Percentiles rank a stretch among this genome's conserved stretches.
Evolutionary conservation across 2,888 invertebrate species (phyloP).

Genomic region (Drosophila algonquin): DNA sequence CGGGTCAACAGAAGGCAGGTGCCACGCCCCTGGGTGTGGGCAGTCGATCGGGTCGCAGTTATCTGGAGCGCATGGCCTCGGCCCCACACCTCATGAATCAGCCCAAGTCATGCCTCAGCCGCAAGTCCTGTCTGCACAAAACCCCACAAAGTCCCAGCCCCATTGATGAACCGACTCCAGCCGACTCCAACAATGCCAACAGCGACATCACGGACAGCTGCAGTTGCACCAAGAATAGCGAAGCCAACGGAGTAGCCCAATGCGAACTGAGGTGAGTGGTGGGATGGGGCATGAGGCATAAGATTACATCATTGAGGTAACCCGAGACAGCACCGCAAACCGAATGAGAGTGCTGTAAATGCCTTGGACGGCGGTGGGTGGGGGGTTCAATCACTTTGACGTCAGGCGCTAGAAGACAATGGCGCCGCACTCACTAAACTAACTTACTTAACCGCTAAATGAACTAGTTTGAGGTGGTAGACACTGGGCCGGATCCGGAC

Average conservation of each 20-base stretch:
- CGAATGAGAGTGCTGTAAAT: slow-evolving; percentile 25
- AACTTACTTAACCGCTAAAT: slow-evolving; percentile 55
- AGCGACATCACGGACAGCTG: slow-evolving; percentile 43
- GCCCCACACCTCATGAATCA: slow-evolving; percentile 81
- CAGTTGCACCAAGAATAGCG: slow-evolving; percentile 31
- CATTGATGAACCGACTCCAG: slow-evolving; percentile 34
- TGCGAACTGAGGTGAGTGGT: slow-evolving; percentile 66
- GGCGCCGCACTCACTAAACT: slow-evolving; percentile 47
- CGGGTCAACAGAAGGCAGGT: slow-evolving; percentile 59
- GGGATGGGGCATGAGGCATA: slow-evolving; percentile 7
- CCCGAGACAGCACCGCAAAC: slow-evolving; percentile 36
- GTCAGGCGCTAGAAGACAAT: slow-evolving; percentile 37
- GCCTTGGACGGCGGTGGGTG: neutral
- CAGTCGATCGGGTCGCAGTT: slow-evolving; percentile 72
- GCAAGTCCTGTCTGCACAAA: slow-evolving; percentile 80
- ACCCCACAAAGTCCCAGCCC: slow-evolving; percentile 39
- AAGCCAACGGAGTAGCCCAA: slow-evolving; percentile 37
- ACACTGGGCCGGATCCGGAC: slow-evolving; percentile 2
- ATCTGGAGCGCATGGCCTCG: slow-evolving; percentile 78
- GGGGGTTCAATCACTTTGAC: slow-evolving; percentile 56
- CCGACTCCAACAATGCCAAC: slow-evolving; percentile 8
- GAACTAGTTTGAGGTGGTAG: slow-evolving; percentile 62
- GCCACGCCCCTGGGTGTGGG: slow-evolving; percentile 70
- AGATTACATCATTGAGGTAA: slow-evolving; percentile 53
- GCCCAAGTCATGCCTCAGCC: slow-evolving; percentile 85